Conservation (phyloP, 2,888 invertebrate species). For the Apeira syringaria region DNA sequence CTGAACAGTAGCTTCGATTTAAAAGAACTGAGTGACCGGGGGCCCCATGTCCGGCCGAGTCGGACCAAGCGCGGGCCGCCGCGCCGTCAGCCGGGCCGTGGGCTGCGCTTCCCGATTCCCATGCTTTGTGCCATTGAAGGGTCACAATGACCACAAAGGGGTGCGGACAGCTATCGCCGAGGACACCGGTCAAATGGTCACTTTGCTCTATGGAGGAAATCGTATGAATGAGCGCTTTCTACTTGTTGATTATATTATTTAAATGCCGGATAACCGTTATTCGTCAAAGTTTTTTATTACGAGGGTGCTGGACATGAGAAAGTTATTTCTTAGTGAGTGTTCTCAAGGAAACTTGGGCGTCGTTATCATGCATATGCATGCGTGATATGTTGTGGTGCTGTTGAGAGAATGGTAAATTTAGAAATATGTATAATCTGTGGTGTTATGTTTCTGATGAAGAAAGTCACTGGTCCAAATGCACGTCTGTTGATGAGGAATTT, state of each 20-base stretch:
- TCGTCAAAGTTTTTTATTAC: constrained; percentile 66
- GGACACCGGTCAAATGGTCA: constrained; percentile 79
- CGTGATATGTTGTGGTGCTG: not conserved
- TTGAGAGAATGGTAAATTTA: too few relatives aligned
- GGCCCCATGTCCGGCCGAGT: constrained; percentile 20
- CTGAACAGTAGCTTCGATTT: constrained; percentile 51
- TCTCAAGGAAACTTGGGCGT: constrained; percentile 12
- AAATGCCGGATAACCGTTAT: constrained; percentile 74
- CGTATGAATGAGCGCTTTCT: constrained; percentile 75
- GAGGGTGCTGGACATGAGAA: constrained; percentile 69
- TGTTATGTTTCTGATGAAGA: not conserved
- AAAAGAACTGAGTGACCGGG: constrained; percentile 59
- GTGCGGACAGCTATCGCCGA: constrained; percentile 73
- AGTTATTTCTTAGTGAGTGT: constrained; percentile 33
- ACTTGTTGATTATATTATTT: constrained; percentile 76
- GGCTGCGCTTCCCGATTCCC: constrained; percentile 75
- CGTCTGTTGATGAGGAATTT: too few relatives aligned
- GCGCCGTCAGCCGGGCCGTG: not conserved
- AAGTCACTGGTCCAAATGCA: too few relatives aligned
- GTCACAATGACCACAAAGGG: constrained; percentile 74
- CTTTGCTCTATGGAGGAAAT: constrained; percentile 73
- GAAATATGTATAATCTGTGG: too few relatives aligned
- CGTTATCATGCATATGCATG: constrained; percentile 13
- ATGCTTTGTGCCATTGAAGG: constrained; percentile 70
- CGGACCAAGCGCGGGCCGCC: too few relatives aligned